A percentile compares a stretch with the other conserved stretches of the same genome.
Evolutionary conservation across 2,113 vertebrate genomes (phyloP).

Genomic region (Emydura subglobosa): DNA sequence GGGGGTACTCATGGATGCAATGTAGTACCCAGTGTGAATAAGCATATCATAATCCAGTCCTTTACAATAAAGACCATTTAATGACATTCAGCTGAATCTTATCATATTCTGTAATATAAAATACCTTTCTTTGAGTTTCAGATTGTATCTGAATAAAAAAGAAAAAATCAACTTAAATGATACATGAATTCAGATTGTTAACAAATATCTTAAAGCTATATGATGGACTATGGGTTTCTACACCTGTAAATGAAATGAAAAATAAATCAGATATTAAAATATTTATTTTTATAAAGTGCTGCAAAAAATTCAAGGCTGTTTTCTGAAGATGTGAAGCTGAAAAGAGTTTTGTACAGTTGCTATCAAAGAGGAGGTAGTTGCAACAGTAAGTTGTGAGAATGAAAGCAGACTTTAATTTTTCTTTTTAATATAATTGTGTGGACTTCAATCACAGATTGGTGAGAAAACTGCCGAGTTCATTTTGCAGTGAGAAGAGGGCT

Average conservation of each 20-base stretch:
- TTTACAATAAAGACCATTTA: not conserved
- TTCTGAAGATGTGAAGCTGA: not conserved
- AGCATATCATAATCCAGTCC: not conserved
- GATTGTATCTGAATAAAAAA: not conserved
- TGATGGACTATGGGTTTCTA: not conserved
- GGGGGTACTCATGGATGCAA: not conserved
- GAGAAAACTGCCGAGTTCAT: not conserved
- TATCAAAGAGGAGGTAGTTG: not conserved
- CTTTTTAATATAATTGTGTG: not conserved
- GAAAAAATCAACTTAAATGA: not conserved
- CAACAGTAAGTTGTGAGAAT: not conserved
- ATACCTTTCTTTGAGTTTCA: not conserved
- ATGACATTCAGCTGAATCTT: not conserved
- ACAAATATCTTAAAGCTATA: not conserved
- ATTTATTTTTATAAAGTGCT: not conserved
- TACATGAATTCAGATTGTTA: not conserved
- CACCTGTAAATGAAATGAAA: not conserved
- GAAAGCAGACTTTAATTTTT: not conserved
- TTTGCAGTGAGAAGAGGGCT: fast-evolving
- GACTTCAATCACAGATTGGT: not conserved
- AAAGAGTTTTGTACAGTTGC: not conserved
- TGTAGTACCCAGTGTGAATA: not conserved
- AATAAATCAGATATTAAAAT: not conserved
- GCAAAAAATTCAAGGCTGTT: not conserved
- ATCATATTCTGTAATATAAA: not conserved